Evolutionary conservation across 2,888 invertebrate genomes (phyloP), one percentile per base, ranked within the genome.

Genomic region (Mythimna impura): DNA sequence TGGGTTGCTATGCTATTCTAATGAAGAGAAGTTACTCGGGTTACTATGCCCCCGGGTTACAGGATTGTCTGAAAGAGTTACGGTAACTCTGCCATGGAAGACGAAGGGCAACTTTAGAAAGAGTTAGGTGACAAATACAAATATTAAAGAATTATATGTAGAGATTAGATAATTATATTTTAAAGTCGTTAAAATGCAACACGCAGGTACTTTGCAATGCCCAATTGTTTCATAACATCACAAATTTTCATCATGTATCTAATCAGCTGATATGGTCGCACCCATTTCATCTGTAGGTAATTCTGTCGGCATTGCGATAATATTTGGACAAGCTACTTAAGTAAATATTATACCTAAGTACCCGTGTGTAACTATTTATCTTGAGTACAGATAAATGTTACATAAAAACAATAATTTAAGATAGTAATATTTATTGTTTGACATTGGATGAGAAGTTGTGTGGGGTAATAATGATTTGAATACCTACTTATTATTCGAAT

Each of bases 361-460:
- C 9, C 30, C 55, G 22, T 65, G 22, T 65, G 17, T 66, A 36
- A 4, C 22, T 55, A 34, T 54, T 52, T 80, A 81, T 73, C 81
- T 72, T 52, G 30, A 81, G 52, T 36, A 34, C 8, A 5, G 64
- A 77, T 81, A 67, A 73, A 69, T 67, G 50, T 43, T 70, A 68
- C 66, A 71, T 71, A 76, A 62, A 62, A 77, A 67, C 69, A 77
- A 67, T 36, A 65, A 66, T 55, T 25, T 10, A 34, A 25, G 71
- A 81, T 80, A 74, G 69, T 30, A 34, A 52, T 67, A 50, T 58
- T 36, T 77, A 66, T 73, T 66, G 36, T 47, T 22, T 68, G 66
- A 34, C 60, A 68, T 76, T 63, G 50, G n/a, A 55, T 80, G 57
- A 58, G 25, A 73, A 47, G 17, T n/a, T 61, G 54, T 14, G 36